Percentiles rank a stretch among this genome's conserved stretches.
Evolutionary conservation across 1,140 invertebrate species (phyloP).

Genomic region (Trichomalopsis sarcophagae): DNA sequence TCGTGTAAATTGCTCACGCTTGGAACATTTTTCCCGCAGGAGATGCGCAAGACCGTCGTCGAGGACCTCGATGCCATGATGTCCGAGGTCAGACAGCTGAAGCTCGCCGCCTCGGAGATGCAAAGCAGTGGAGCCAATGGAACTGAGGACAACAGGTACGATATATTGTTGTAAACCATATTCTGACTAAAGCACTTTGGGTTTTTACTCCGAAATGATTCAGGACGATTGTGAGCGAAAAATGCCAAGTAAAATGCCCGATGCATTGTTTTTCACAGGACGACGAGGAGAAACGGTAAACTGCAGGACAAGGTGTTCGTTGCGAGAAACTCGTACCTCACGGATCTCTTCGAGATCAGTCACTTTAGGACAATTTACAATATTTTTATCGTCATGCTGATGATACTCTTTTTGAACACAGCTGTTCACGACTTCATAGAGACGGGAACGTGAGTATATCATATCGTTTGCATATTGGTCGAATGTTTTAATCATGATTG

Average conservation of each 20-base stretch:
- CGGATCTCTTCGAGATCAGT: slow-evolving; percentile 85
- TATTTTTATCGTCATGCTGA: slow-evolving; percentile 87
- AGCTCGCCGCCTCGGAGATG: not conserved
- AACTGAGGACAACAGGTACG: not conserved
- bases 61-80: slow-evolving; percentile 57
- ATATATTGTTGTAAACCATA: not conserved
- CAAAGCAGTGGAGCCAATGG: slow-evolving; percentile 25
- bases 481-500: too few species aligned
- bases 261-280: too few species aligned
- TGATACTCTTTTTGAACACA: slow-evolving; percentile 85
- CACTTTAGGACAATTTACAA: slow-evolving; percentile 90
- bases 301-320: slow-evolving; percentile 81
- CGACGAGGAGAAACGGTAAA: slow-evolving; percentile 34
- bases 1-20: not conserved
- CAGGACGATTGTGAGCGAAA: too few species aligned
- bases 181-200: not conserved
- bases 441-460: slow-evolving; percentile 82
- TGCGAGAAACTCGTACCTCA: slow-evolving; percentile 83
- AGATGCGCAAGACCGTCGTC: slow-evolving; percentile 56
- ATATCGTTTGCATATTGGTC: too few species aligned
- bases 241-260: too few species aligned
- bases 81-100: slow-evolving; percentile 51
- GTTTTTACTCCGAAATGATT: not conserved
- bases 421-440: slow-evolving; percentile 83
- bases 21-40: slow-evolving; percentile 48